Evolutionary conservation across 2,113 vertebrate genomes (phyloP), one percentile per base, ranked within the genome.

Genomic region (Limanda limanda): DNA sequence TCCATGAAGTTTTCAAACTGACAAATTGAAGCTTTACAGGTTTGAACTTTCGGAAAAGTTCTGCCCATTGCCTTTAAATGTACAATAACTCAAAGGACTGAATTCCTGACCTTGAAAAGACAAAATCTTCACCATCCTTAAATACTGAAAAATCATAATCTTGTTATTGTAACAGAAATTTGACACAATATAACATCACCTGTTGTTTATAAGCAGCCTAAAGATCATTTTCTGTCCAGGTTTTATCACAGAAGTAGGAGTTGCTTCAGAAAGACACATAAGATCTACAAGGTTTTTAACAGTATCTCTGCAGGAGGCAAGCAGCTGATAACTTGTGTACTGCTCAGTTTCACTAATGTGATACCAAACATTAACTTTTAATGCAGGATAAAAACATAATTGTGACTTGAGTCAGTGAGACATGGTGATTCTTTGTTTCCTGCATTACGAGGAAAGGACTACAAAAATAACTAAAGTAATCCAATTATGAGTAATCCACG

Each of bases 401-500:
- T 12, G 1, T 57, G 12, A 51, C 27, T 55, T 31, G 2, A 20
- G 9, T 14, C 48, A 73, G 17, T 68, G 31, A 15, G 12, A 78
- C 6, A 47, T 51, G 10, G 2, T 20, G 35, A 54, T 62, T 40
- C 59, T 11, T n/a, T 62, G 15, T 37, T 37, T 31, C 59, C 40
- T 57, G 65, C n/a, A 76, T 71, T 47, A 61, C 1, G 18, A 69
- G 62, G 47, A 68, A 69, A 77, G 25, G 14, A 75, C 71, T 23
- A 71, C 62, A 87, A 75, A 69, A 74, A 63, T 68, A 76, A 73
- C 75, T 63, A 75, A 87, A 79, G 65, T 86, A 85, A 88, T 86
- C 82, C 76, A 89, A 86, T 86, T 88, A 92, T 70, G 54, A 76
- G 76, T 85, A 80, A 86, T 87, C 74, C 79, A 81, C 72, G 71